These are phyloP conservation scores for Nylanderia fulva DNA, from an alignment of 1,140 invertebrate genomes.

Conservation along the genomic window DNA sequence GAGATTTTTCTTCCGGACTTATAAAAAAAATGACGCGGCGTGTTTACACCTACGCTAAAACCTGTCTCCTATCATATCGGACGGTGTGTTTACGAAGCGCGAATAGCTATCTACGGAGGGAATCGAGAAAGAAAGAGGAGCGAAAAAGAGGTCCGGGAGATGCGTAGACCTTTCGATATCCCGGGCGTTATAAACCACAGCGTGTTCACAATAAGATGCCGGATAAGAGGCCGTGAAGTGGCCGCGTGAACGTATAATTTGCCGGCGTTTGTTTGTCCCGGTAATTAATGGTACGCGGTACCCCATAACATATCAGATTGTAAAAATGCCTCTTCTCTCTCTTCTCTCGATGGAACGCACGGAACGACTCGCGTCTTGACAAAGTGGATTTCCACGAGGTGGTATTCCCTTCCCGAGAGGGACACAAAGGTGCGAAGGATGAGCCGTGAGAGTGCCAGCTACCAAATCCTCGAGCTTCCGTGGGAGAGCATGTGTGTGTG, in stretches of 20 bases:
- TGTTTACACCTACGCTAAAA: constrained; percentile 53
- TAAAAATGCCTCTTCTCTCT: constrained; percentile 38
- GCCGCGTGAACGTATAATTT: constrained; percentile 65
- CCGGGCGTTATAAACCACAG: constrained; percentile 56
- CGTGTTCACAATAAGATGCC: constrained; percentile 58
- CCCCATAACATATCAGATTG: constrained; percentile 41
- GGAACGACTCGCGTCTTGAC: constrained; percentile 59
- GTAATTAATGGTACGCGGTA: constrained; percentile 66
- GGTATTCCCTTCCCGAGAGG: not conserved
- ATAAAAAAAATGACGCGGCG: constrained; percentile 19
- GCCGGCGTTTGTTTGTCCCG: constrained; percentile 66
- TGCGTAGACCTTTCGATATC: constrained; percentile 36
- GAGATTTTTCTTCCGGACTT: not conserved
- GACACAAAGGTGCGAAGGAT: constrained; percentile 58
- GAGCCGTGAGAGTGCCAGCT: constrained; percentile 52
- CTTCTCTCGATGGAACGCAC: not conserved
- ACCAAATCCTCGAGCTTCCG: constrained; percentile 47
- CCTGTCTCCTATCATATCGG: constrained; percentile 21
- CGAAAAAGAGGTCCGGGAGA: constrained; percentile 7
- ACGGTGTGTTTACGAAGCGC: constrained; percentile 46
- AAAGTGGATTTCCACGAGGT: constrained; percentile 67
- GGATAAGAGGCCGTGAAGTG: constrained; percentile 52
- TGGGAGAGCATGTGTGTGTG: constrained; percentile 25
- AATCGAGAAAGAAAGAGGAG: constrained; percentile 35
- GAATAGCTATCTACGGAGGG: constrained; percentile 37